Base-by-base conservation (phyloP, 2,888 invertebrate genomes). In the Eupithecia vulgata region DNA sequence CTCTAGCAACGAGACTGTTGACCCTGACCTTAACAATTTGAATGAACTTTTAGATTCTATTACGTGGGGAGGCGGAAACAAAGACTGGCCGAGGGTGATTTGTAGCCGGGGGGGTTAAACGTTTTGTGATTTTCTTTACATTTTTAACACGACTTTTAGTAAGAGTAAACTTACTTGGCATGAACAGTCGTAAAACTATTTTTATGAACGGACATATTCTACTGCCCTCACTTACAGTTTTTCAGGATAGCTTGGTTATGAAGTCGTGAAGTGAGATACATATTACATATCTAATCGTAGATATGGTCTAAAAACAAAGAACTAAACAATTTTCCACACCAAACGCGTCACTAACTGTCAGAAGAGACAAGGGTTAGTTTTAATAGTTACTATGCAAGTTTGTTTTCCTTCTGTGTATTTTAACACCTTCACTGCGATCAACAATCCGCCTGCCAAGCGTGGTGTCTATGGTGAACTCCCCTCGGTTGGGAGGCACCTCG, bases 21-120 rank as follows among this genome's bases (percentile, higher is more conserved):
- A 65, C 65, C 65, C 13, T 65, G 40, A 65, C 37, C 65, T 65
- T n/a, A 34, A 25, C 66, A 30, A 45, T 45, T 25, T 17, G 13
- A 45, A 12, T 67, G 67, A 67, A 35, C 67, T 67, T 48, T 45
- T 42, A 21, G 42, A 42, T 66, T 37, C 65, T 21, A 65, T 65
- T 65, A 65, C 25, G 21, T 21, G 40, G 25, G 40, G 40, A 25
- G 25, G 25, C 12, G 21, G 40, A 40, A 65, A 65, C 65, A 65
- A 42, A 17, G 40, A 64, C 30, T 30, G 34, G 34, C 21, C 37
- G 37, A 37, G 62, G 62, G 62, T 34, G 62, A 62, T 35, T 62
- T 35, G 17, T 34, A 17, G 34, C 34, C 35, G 30, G 62, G 17
- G 62, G 17, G 17, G n/a, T 62, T 62, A 17, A 35, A 62, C 30